These are phyloP conservation scores for Oscheius sp. DNA, from an alignment of 2,888 invertebrate species.

Conservation along the genomic window DNA sequence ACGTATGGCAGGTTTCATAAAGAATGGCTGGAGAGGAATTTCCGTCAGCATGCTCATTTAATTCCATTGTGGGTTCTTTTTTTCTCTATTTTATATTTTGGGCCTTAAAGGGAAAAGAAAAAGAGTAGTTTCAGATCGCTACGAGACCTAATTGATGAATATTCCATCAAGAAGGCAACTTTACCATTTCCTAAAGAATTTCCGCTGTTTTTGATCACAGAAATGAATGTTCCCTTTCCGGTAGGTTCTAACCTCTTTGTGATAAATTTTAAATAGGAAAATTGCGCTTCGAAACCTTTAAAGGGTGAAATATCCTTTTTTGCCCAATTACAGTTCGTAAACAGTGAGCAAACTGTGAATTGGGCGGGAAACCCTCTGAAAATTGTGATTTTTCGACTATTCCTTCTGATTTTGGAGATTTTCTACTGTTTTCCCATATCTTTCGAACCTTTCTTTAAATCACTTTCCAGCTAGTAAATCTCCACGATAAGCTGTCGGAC, in stretches of 20 bases:
- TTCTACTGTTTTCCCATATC: too few species aligned
- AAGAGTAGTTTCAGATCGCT: neutral
- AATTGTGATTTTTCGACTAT: too few species aligned
- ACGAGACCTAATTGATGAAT: neutral
- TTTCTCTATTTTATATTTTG: neutral
- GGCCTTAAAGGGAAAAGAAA: too few species aligned
- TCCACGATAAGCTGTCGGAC: conserved; percentile 22
- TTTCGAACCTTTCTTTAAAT: too few species aligned
- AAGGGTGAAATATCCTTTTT: too few species aligned
- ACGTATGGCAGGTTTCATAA: conserved; percentile 42
- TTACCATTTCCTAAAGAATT: conserved; percentile 11
- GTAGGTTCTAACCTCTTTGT: neutral
- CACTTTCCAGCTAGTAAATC: conserved; percentile 19
- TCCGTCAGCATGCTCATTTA: conserved; percentile 16
- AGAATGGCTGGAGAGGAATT: conserved; percentile 6
- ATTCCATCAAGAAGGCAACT: neutral
- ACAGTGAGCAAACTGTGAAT: too few species aligned
- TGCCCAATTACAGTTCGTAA: too few species aligned
- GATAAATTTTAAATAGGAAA: too few species aligned
- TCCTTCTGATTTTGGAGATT: too few species aligned
- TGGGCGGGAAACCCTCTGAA: too few species aligned
- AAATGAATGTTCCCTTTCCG: conserved; percentile 19
- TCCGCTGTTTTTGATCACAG: conserved; percentile 12
- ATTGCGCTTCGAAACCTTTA: too few species aligned
- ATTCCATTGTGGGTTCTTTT: conserved; percentile 11